Percentiles rank a stretch among this genome's conserved stretches.
Conservation (phyloP, 2,797 vertebrate species). For the Typhlichthys eigenmanni region DNA sequence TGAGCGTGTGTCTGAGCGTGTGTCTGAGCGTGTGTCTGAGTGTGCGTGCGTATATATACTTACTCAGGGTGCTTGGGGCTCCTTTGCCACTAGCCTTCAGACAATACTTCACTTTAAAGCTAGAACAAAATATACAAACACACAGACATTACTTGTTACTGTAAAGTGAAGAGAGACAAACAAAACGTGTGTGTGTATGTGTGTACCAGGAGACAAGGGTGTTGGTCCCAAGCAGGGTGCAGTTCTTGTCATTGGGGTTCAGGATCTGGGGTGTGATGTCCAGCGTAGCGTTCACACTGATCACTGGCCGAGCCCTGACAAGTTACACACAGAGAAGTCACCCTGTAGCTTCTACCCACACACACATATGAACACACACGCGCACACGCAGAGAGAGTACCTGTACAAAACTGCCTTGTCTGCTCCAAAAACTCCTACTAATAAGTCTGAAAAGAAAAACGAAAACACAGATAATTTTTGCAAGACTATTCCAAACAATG, state of each 20-base stretch:
- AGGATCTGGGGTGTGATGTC: constrained; percentile 91
- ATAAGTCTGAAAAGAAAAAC: constrained; percentile 80
- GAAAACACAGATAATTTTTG: background rate
- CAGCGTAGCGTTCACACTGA: constrained; percentile 87
- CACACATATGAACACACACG: background rate
- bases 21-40: too few relatives aligned
- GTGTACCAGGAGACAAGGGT: constrained; percentile 89
- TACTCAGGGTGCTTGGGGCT: constrained; percentile 80
- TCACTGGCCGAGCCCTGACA: constrained; percentile 89
- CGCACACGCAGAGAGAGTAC: constrained; percentile 57
- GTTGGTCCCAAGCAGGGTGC: constrained; percentile 67
- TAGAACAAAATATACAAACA: constrained; percentile 48
- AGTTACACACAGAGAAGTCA: constrained; percentile 20
- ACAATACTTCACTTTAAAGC: constrained; percentile 92
- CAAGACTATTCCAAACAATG: background rate
- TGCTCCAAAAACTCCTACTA: constrained; percentile 89
- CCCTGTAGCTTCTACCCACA: background rate
- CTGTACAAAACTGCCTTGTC: constrained; percentile 89
- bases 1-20: too few relatives aligned
- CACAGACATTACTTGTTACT: background rate
- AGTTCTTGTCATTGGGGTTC: constrained; percentile 89
- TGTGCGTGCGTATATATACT: constrained; percentile 55
- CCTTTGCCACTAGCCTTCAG: constrained; percentile 85
- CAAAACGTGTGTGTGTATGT: background rate
- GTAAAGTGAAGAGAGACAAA: background rate